Evolutionary conservation across 2,113 vertebrate genomes (phyloP).

Genomic region (Prochilodus magdalenae): DNA sequence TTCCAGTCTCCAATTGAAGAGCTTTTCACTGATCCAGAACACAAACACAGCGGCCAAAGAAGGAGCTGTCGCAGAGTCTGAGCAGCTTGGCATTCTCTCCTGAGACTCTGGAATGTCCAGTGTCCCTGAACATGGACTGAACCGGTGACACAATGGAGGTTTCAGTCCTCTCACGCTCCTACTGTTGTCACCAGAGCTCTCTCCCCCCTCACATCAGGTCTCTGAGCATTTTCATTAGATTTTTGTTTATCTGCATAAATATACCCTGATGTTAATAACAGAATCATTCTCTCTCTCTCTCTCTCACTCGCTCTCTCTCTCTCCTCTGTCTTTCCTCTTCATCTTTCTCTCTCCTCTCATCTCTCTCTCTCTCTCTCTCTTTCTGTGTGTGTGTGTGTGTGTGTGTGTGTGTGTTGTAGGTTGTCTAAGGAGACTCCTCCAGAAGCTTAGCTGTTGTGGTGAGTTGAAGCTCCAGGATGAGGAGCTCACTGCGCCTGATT

Average conservation of each 20-base stretch:
- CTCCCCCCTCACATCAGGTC: slow-evolving; percentile 50
- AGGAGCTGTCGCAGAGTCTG: slow-evolving; percentile 12
- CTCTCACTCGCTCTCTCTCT: no score
- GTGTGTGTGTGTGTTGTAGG: no score
- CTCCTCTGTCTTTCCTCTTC: no score
- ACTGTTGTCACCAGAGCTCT: slow-evolving; percentile 5
- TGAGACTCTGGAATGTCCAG: slow-evolving; percentile 34
- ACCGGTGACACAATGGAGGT: slow-evolving; percentile 4
- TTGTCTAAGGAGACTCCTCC: slow-evolving; percentile 17
- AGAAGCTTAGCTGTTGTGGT: slow-evolving; percentile 45
- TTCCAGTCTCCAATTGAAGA: slow-evolving; percentile 33
- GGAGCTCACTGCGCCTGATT: slow-evolving; percentile 43
- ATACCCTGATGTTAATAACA: no score
- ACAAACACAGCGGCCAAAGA: neutral
- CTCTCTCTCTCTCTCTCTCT: no score
- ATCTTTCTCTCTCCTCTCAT: no score
- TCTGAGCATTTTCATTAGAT: neutral
- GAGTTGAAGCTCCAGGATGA: slow-evolving; percentile 52
- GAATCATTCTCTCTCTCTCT: no score
- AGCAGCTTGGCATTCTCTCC: slow-evolving; percentile 43
- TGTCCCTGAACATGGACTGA: slow-evolving; percentile 49
- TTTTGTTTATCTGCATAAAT: no score
- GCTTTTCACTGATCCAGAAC: slow-evolving; percentile 37
- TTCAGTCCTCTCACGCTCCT: slow-evolving; percentile 28
- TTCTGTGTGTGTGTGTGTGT: slow-evolving; percentile 1